Base-by-base conservation (phyloP, 2,888 invertebrate genomes). In the Yponomeuta malinellus region DNA sequence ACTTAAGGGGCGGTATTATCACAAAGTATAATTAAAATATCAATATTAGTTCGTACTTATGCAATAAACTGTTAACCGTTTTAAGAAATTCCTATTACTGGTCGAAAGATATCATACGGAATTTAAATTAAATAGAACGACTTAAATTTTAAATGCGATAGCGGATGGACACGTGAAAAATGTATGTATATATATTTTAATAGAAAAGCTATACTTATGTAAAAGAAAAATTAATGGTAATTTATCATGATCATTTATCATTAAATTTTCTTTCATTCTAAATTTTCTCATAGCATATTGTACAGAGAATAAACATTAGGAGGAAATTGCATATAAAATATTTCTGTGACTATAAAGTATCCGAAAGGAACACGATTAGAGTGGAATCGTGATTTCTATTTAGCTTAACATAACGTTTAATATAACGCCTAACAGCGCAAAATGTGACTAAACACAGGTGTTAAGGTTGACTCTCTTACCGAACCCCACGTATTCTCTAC, bases 181-280 rank as follows among this genome's bases (percentile, higher is more conserved):
- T 43, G 3, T 8, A 43, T 43, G 43, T 43, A 43, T 71, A 70
- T 70, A 70, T 70, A 70, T 70, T 70, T 71, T 71, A 69, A 65
- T 48, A 69, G 48, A 52, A 63, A 70, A 52, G 68, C 52, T 52
- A 29, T 59, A 68, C 31, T n/a, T 52, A 68, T 48, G 48, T 68
- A 48, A 52, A 68, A 10, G 10, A 68, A 68, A 48, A 10, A 43
- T 33, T 43, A 43, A 43, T 43, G 43, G 8, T 43, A 59, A 59
- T 43, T 43, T 67, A 37, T 37, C 3, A 15, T 23, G 23, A 23
- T 23, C 37, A 52, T 52, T 33, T 33, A 33, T 33, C 33, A 33
- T 33, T 4, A 33, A 33, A 33, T 4, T 33, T 33, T 33, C 5
- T 43, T 43, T 43, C 43, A 8, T 43, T 8, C 3, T 5, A 1